These are phyloP conservation scores for Drosophila falleni DNA, from an alignment of 2,888 invertebrate genomes.

Conservation along the genomic window DNA sequence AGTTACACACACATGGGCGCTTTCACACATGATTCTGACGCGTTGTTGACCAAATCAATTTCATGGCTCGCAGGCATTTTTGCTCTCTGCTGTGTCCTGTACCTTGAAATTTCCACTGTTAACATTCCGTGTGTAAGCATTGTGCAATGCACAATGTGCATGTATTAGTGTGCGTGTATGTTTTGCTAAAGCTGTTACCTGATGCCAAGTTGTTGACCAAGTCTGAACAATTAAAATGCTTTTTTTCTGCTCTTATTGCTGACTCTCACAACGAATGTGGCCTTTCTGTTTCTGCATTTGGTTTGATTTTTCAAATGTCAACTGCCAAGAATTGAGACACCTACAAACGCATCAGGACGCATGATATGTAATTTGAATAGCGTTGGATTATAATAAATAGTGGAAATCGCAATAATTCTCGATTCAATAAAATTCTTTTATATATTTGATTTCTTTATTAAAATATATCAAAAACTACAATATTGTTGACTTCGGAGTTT, in stretches of 20 bases:
- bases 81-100: constrained; percentile 10
- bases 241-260: constrained; percentile 19
- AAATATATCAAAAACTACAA: not conserved
- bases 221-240: constrained; percentile 59
- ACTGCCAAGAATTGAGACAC: constrained; percentile 57
- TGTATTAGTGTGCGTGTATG: constrained; percentile 1
- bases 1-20: constrained; percentile 6
- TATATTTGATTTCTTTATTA: too few species aligned
- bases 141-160: constrained; percentile 1
- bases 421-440: too few species aligned
- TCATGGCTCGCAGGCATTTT: constrained; percentile 58
- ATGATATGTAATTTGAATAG: not conserved
- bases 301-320: constrained; percentile 63
- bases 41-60: constrained; percentile 75
- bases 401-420: not conserved
- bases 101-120: constrained; percentile 40
- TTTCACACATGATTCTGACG: constrained; percentile 42
- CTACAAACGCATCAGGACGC: not conserved
- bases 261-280: not conserved
- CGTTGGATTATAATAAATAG: not conserved
- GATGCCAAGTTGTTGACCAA: constrained; percentile 38
- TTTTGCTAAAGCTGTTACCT: constrained; percentile 26
- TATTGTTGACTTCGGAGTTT: too few species aligned
- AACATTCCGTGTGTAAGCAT: constrained; percentile 35
- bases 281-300: constrained; percentile 1